A percentile compares a stretch with the other conserved stretches of the same genome.
Conservation (phyloP, 2,797 vertebrate species). For the Enteromius thamalakanensis region DNA sequence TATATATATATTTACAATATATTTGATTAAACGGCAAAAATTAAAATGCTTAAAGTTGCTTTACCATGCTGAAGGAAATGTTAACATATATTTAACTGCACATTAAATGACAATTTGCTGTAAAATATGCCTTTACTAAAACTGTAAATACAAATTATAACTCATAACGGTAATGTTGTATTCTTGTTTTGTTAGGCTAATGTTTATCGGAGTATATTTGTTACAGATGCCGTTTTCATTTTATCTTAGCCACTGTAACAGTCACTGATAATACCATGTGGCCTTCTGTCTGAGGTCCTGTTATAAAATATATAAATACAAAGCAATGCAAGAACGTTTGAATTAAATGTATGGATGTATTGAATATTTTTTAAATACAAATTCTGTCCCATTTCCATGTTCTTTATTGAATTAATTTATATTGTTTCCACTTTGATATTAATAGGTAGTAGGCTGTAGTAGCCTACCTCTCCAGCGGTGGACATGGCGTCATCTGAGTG, state of each 20-base stretch:
- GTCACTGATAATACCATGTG: neutral
- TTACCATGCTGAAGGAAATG: neutral
- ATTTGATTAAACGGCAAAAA: neutral
- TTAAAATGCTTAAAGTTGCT: neutral
- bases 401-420: neutral
- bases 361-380: neutral
- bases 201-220: neutral
- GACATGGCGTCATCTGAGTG: conserved; percentile 78
- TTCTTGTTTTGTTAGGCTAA: neutral
- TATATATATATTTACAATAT: neutral
- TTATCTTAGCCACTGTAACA: neutral
- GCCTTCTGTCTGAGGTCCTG: neutral
- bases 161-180: neutral
- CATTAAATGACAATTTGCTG: neutral
- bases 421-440: conserved; percentile 17
- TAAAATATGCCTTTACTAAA: neutral
- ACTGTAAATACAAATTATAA: neutral
- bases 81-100: neutral
- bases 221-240: neutral
- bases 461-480: conserved; percentile 72
- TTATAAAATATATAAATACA: neutral
- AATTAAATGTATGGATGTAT: neutral
- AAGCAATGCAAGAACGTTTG: neutral
- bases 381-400: neutral
- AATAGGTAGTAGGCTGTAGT: neutral